Evolutionary conservation across 53 echinoderm and acorn worm genomes (phyloP), one percentile per base, ranked within the genome.

Genomic region (Mesocentrotus franciscanus): DNA sequence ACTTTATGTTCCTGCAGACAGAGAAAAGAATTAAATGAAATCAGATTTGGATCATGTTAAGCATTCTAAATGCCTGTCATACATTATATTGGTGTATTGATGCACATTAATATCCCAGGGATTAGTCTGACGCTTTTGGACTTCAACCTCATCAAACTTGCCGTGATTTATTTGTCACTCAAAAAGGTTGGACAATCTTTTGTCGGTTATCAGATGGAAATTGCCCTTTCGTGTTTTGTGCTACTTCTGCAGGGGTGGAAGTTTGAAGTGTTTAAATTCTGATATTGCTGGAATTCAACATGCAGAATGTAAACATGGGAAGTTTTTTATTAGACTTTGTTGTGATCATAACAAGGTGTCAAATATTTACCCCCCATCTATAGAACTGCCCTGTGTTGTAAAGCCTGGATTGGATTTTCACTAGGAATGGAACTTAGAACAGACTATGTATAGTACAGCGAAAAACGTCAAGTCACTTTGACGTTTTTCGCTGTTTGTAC

Each of bases 261-360:
- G 12, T 62, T 78, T 91, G 91, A 91, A 91, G 91, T 91, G 91
- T 91, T 61, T 91, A 66, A 91, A 91, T 91, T 91, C 64, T 91
- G 91, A 91, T 91, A 91, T 91, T 91, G 91, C 2, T 64, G 91
- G 91, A 61, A 91, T 91, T 91, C 91, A 91, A 91, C 91, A 91
- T 20, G 66, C 35, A 35, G 14, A 35, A 22, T 36, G 91, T 39
- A 91, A 91, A 91, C 91, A 91, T 35, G 64, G 91, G 60, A 90
- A 90, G 91, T 91, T 61, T 35, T 91, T 91, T 64, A 64, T 91
- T 91, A 34, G 62, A 61, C 39, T 66, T 91, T 91, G 64, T 61
- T 62, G 33, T 91, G 91, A 35, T 91, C 91, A 66, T 91, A 91
- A 91, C 91, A 91, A 91, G 35, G 9, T 33, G 66, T 35, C 66